Base-by-base conservation (phyloP, 2,888 invertebrate species). In the Linhomoeus sp. region DNA sequence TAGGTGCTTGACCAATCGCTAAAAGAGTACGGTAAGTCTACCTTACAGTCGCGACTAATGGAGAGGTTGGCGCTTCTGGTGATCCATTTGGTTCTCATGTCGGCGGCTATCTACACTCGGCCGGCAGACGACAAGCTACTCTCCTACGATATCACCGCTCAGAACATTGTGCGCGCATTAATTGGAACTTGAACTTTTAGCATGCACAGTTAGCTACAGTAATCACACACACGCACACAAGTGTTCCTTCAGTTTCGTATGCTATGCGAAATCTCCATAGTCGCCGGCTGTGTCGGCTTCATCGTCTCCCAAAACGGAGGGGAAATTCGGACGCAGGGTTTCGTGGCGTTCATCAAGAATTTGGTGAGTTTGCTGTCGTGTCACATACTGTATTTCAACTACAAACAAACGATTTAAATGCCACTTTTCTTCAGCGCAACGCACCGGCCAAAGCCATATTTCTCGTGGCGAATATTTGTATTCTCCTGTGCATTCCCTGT, bases 391-490 rank as follows among this genome's bases (percentile, higher is more conserved):
- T n/a, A n/a, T n/a, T n/a, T n/a, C n/a, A n/a, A n/a, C n/a, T n/a
- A n/a, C n/a, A n/a, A n/a, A n/a, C n/a, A n/a, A n/a, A n/a, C n/a
- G n/a, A n/a, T n/a, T n/a, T n/a, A n/a, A n/a, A n/a, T n/a, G n/a
- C n/a, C n/a, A n/a, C n/a, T n/a, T 45, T 61, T 52, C 56, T 73
- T 52, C 67, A 90, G 90, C 77, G 77, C 17, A 81, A 85, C 65
- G 87, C 87, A 48, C 92, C 92, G 25, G 86, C 90, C 0, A 92
- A 94, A 69, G 79, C 81, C 33, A 81, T 90, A 60, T 94, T 90
- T 69, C 70, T 92, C 47, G 71, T 83, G 22, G 86, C 92, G 15
- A 94, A 94, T 70, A 67, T 92, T 37, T 71, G 88, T 40, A 79
- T 92, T 46, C 67, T 92, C 58, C 77, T 80, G 1, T 62, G 62